Evolutionary conservation across 2,888 invertebrate species (phyloP).

Genomic region (Cheilosia soror): DNA sequence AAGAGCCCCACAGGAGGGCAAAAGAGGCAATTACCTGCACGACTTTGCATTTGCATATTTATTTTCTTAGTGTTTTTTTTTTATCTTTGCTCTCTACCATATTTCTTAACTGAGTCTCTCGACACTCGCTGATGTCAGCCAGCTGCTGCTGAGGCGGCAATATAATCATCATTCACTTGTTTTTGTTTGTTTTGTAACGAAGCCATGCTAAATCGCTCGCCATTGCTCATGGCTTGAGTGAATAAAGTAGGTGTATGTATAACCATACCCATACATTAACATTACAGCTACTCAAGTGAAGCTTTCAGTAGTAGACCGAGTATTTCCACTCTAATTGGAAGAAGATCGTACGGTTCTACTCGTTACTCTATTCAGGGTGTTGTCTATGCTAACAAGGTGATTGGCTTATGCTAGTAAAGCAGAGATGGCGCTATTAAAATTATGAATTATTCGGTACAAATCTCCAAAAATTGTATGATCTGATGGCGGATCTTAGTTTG

Average conservation of each 20-base stretch:
- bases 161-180: not conserved
- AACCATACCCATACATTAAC: too few species aligned
- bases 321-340: not conserved
- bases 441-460: not conserved
- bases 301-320: not conserved
- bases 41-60: constrained; percentile 55
- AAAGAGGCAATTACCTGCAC: constrained; percentile 68
- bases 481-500: not conserved
- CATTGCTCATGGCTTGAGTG: constrained; percentile 1
- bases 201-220: not conserved
- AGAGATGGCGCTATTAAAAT: not conserved
- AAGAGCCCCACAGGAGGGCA: constrained; percentile 61
- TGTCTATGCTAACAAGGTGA: constrained; percentile 6
- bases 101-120: constrained; percentile 18
- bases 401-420: not conserved
- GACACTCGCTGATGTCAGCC: constrained; percentile 54
- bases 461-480: not conserved
- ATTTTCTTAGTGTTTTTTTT: constrained; percentile 18
- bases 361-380: not conserved
- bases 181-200: constrained; percentile 4
- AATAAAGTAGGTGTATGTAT: too few species aligned
- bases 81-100: constrained; percentile 12
- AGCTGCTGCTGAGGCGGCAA: constrained; percentile 47
- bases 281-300: not conserved
- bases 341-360: not conserved